Evolutionary conservation across 2,888 invertebrate genomes (phyloP).

Genomic region (Erebia aethiops): DNA sequence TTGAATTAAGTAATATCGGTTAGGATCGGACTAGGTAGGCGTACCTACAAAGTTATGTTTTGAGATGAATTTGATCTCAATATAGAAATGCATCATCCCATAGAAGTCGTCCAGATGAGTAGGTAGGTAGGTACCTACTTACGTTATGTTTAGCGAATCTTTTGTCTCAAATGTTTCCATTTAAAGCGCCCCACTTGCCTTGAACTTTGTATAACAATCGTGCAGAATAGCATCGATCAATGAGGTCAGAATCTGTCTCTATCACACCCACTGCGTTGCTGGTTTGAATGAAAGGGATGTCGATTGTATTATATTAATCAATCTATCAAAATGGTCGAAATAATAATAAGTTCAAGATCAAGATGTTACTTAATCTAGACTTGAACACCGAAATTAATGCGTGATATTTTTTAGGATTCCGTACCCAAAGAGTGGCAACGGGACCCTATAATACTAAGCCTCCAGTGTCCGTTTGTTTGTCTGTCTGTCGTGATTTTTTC

Average conservation of each 20-base stretch:
- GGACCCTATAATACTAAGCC: no score
- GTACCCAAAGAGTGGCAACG: no score
- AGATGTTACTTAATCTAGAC: background rate
- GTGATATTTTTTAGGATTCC: no score
- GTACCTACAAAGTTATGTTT: no score
- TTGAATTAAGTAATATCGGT: no score
- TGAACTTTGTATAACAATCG: conserved; percentile 32
- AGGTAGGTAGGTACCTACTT: no score
- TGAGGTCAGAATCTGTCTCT: conserved; percentile 29
- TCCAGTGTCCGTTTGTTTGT: no score
- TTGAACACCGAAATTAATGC: background rate
- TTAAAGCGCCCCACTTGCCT: conserved; percentile 25
- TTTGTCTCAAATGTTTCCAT: conserved; percentile 32
- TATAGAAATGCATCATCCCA: background rate
- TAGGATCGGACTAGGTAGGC: background rate
- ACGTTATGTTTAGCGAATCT: conserved; percentile 20
- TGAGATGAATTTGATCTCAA: background rate
- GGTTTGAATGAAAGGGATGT: conserved; percentile 1
- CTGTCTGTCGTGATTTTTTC: no score
- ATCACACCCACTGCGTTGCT: conserved; percentile 3
- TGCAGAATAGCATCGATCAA: conserved; percentile 19
- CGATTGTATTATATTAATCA: background rate
- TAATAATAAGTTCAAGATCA: conserved; percentile 4
- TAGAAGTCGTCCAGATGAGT: conserved; percentile 6
- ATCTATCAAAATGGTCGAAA: conserved; percentile 10